Conservation (phyloP, 2,888 invertebrate species). For the Lymantria monacha region DNA sequence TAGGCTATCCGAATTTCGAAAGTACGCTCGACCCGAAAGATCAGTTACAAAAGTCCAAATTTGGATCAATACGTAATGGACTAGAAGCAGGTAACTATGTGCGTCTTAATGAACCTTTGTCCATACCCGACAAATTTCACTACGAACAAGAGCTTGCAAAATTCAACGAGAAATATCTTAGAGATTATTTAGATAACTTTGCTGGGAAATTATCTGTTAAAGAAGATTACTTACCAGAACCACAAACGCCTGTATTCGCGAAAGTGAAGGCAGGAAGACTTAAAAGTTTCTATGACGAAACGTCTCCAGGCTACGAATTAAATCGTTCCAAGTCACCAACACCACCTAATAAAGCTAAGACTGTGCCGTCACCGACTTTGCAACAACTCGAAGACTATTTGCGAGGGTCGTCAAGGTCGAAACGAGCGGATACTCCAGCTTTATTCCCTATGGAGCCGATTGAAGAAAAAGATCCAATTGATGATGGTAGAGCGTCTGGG, state of each 20-base stretch:
- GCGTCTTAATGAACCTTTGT: constrained; percentile 64
- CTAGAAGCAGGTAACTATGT: constrained; percentile 68
- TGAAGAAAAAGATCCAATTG: constrained; percentile 63
- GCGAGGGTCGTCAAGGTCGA: constrained; percentile 56
- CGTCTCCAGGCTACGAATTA: constrained; percentile 62
- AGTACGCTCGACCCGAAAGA: constrained; percentile 49
- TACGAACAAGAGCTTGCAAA: constrained; percentile 73
- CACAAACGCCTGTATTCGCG: constrained; percentile 74
- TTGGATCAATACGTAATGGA: constrained; percentile 70
- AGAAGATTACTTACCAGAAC: constrained; percentile 72
- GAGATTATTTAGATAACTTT: constrained; percentile 65
- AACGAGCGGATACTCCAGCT: constrained; percentile 66
- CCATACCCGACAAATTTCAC: constrained; percentile 61
- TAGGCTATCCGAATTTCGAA: constrained; percentile 53
- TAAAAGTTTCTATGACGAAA: constrained; percentile 64
- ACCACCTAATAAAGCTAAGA: constrained; percentile 47
- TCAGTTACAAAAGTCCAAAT: constrained; percentile 66
- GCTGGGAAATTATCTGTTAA: constrained; percentile 61
- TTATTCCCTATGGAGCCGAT: constrained; percentile 80
- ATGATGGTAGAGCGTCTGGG: constrained; percentile 80
- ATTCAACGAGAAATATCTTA: constrained; percentile 71
- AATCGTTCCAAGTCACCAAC: constrained; percentile 62
- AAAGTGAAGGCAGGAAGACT: constrained; percentile 68
- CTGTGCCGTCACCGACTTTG: constrained; percentile 67
- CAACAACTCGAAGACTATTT: constrained; percentile 77